Evolutionary conservation across 2,888 invertebrate species (phyloP).

Genomic region (Parasteatoda lunata): DNA sequence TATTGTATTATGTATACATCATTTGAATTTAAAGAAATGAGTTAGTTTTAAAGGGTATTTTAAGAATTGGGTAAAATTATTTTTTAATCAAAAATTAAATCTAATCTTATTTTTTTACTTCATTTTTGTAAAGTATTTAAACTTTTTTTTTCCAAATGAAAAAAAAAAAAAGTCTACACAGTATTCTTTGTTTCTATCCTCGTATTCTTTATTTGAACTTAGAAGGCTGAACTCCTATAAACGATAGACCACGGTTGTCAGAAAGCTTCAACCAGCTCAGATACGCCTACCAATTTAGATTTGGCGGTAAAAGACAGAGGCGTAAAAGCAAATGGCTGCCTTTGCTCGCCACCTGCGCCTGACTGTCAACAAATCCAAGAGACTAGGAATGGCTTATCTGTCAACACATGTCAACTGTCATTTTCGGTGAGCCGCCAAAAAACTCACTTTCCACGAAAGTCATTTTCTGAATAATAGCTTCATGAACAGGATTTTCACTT

Average conservation of each 20-base stretch:
- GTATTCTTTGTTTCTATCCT: no score
- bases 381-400: slow-evolving; percentile 6
- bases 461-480: background rate
- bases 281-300: background rate
- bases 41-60: no score
- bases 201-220: no score
- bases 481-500: slow-evolving; percentile 1
- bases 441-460: slow-evolving; percentile 14
- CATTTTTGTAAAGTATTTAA: no score
- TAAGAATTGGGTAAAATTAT: no score
- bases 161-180: no score
- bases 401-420: slow-evolving; percentile 16
- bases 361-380: slow-evolving; percentile 18
- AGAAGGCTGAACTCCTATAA: no score
- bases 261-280: background rate
- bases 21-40: no score
- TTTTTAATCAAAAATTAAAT: no score
- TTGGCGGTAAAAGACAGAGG: background rate
- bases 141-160: no score
- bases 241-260: background rate
- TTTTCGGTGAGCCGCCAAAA: slow-evolving; percentile 8
- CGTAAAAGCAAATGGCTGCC: slow-evolving; percentile 24
- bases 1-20: no score
- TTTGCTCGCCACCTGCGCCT: slow-evolving; percentile 20
- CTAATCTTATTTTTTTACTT: no score